phyloP scores from a whole-genome alignment of 2,797 vertebrate species.

The Mus caroli region DNA sequence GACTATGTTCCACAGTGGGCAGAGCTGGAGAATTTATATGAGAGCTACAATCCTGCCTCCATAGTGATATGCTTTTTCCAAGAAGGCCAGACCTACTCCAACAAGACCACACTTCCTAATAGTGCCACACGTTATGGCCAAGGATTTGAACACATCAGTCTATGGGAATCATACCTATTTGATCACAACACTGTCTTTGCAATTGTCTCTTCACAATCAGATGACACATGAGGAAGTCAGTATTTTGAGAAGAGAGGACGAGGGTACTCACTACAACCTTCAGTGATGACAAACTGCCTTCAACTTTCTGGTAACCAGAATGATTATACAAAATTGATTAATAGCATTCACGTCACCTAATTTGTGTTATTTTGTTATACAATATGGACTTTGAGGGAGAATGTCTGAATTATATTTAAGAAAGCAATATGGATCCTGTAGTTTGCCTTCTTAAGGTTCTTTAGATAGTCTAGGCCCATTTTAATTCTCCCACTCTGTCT shows the following conservation, averaged over 20 bases:
- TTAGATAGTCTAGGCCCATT: neutral
- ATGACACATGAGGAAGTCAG: neutral
- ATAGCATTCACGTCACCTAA: neutral
- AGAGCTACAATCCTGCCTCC: neutral
- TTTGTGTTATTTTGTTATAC: neutral
- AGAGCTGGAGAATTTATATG: neutral
- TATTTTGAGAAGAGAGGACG: neutral
- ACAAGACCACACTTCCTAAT: neutral
- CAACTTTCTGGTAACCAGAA: neutral
- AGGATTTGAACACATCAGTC: neutral
- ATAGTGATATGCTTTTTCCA: neutral
- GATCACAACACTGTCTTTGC: neutral
- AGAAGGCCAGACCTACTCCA: neutral
- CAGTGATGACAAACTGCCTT: neutral
- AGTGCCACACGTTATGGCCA: fast-evolving
- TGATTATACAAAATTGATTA: neutral
- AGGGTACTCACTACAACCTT: neutral
- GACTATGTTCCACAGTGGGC: neutral
- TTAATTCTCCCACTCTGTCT: neutral
- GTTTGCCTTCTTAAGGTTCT: neutral
- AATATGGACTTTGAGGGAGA: neutral
- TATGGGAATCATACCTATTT: neutral
- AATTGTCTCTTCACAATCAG: neutral
- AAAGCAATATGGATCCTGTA: neutral
- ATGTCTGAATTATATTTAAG: neutral